phyloP scores from a whole-genome alignment of 2,113 vertebrate genomes.

The Myanophis thanlyinensis region DNA sequence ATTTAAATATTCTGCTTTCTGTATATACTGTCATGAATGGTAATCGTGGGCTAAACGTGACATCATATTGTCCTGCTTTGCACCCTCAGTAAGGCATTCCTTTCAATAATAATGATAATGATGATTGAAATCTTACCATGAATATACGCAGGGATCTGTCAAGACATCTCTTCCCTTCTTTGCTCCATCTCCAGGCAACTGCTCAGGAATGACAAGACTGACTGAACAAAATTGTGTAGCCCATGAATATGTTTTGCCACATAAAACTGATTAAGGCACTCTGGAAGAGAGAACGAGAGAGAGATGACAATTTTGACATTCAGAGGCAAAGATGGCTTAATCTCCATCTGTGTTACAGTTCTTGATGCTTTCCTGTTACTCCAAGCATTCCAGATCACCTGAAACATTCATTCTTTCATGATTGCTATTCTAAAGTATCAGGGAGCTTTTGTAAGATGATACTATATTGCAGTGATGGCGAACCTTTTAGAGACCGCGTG shows the following conservation, averaged over 20 bases:
- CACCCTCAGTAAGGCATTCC: neutral
- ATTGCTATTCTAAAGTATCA: neutral
- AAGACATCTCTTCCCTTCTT: neutral
- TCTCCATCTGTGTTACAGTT: constrained; percentile 68
- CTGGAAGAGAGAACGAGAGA: constrained; percentile 53
- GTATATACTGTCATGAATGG: neutral
- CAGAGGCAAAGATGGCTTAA: constrained; percentile 61
- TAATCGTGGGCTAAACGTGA: neutral
- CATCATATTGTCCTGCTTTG: neutral
- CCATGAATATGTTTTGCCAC: neutral
- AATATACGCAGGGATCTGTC: neutral
- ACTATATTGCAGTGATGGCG: neutral
- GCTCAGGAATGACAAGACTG: neutral
- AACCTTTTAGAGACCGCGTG: no score
- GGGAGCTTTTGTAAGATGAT: constrained; percentile 1
- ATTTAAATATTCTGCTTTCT: neutral
- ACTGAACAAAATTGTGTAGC: neutral
- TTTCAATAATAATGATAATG: constrained; percentile 4
- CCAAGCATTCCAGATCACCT: constrained; percentile 31
- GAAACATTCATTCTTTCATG: neutral
- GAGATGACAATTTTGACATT: constrained; percentile 65
- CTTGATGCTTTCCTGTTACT: constrained; percentile 38
- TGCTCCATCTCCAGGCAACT: neutral
- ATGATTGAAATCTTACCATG: neutral
- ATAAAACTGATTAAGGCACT: constrained; percentile 60